phyloP scores from a whole-genome alignment of 2,888 invertebrate species.

The Hoplodrina ambigua region DNA sequence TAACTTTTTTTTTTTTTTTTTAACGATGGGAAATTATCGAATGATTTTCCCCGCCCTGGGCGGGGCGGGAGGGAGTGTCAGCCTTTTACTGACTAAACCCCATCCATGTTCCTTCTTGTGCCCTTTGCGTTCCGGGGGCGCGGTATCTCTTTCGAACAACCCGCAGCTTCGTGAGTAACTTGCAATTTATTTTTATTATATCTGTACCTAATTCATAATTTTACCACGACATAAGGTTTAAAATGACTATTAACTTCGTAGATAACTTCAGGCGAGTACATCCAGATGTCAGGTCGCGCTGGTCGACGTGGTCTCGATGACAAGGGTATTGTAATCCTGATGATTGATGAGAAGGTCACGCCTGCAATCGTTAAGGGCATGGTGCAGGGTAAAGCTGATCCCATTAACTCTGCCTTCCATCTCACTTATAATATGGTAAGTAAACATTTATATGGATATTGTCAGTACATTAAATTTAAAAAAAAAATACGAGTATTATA shows the following conservation, averaged over 20 bases:
- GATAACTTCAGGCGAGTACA: slow-evolving; percentile 99
- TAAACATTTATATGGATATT: slow-evolving; percentile 13
- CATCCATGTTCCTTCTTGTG: no score
- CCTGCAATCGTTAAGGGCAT: slow-evolving; percentile 94
- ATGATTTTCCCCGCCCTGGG: no score
- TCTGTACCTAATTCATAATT: neutral
- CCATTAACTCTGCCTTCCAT: slow-evolving; percentile 99
- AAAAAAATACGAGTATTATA: no score
- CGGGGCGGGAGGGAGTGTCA: no score
- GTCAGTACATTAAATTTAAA: neutral
- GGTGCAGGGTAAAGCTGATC: slow-evolving; percentile 97
- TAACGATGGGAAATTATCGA: no score
- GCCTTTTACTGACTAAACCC: no score
- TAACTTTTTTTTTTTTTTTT: neutral
- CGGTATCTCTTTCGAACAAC: no score
- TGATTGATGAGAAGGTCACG: slow-evolving; percentile 99
- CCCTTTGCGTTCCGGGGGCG: no score
- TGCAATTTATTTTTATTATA: no score
- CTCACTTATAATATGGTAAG: slow-evolving; percentile 99
- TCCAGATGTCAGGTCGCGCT: slow-evolving; percentile 99
- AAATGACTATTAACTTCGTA: slow-evolving; percentile 68
- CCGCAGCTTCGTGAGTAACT: slow-evolving; percentile 86
- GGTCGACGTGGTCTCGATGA: slow-evolving; percentile 99
- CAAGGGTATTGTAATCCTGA: slow-evolving; percentile 98
- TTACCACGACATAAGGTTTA: neutral